Evolutionary conservation across 1,140 invertebrate species (phyloP), one percentile per base, ranked within the genome.

Genomic region (Penaeus chinensis): DNA sequence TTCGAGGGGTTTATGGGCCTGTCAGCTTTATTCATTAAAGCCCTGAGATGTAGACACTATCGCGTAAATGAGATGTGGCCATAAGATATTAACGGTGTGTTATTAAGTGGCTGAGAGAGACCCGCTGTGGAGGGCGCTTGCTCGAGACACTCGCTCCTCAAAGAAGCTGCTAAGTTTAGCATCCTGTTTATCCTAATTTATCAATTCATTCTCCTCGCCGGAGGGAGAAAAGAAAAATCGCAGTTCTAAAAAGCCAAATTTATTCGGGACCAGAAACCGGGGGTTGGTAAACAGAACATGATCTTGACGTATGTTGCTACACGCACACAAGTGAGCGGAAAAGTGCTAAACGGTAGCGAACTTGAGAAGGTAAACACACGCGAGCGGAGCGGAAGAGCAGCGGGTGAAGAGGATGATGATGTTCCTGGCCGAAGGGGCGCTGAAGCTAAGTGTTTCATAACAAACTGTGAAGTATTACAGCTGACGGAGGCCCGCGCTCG

Each of bases 401-500:
- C 27, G 32, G 77, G 63, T 80, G 77, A 42, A 47, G 24, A 60
- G 42, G 66, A 76, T 69, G 82, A 74, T 69, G 82, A 69, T 66
- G 82, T 83, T 83, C 60, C 32, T 69, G 62, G 69, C 18, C 37
- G 42, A 47, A 47, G 47, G 47, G 47, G 47, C 47, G 11, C 47
- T 47, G 47, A 16, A 54, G 84, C 84, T 86, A 86, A 86, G 84
- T 86, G 77, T 86, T 86, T 86, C 84, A 86, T 80, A 86, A 86
- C 84, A 86, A 86, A 79, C 84, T 86, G 84, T 86, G 84, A 86
- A 86, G 77, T 79, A 80, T 79, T 78, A 80, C 84, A 86, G 84
- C 84, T 86, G 84, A 86, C 77, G 84, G 76, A 60, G 82, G 69
- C 82, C 42, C 47, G 69, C 60, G 42, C 42, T 42, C 22, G 22